Evolutionary conservation across 1,140 invertebrate species (phyloP).

Genomic region (Philopotamus ludificatus): DNA sequence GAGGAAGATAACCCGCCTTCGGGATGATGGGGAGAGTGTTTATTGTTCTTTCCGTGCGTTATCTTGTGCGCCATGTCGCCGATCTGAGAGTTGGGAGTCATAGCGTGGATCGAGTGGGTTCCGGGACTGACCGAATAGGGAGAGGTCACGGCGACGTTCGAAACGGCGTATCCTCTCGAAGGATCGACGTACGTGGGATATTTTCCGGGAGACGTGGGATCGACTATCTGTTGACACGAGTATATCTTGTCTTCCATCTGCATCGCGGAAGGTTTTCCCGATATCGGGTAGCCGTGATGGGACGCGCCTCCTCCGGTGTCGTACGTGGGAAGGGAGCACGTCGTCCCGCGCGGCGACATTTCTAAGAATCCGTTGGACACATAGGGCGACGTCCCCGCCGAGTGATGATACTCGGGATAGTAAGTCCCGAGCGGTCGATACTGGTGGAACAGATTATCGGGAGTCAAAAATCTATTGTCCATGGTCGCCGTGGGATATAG

Average conservation of each 20-base stretch:
- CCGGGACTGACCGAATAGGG: constrained; percentile 54
- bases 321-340: constrained; percentile 53
- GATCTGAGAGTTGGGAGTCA: constrained; percentile 49
- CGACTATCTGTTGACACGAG: constrained; percentile 60
- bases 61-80: constrained; percentile 48
- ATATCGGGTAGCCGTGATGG: constrained; percentile 56
- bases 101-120: constrained; percentile 54
- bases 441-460: constrained; percentile 84
- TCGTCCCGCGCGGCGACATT: constrained; percentile 56
- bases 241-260: constrained; percentile 64
- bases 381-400: constrained; percentile 60
- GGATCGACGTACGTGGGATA: constrained; percentile 52
- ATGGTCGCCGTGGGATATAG: constrained; percentile 70
- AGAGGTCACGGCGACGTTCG: constrained; percentile 50
- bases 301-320: constrained; percentile 55
- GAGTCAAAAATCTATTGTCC: constrained; percentile 73
- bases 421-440: constrained; percentile 75
- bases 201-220: constrained; percentile 47
- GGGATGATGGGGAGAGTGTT: constrained; percentile 53
- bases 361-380: constrained; percentile 79
- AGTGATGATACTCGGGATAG: constrained; percentile 77
- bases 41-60: constrained; percentile 47
- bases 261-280: constrained; percentile 49
- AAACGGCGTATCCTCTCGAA: constrained; percentile 58
- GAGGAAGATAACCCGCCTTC: constrained; percentile 55